Percentiles rank a stretch among this genome's conserved stretches.
These are phyloP conservation scores for Phyllostomus hastatus DNA, from an alignment of 2,113 vertebrate genomes.

Conservation along the genomic window DNA sequence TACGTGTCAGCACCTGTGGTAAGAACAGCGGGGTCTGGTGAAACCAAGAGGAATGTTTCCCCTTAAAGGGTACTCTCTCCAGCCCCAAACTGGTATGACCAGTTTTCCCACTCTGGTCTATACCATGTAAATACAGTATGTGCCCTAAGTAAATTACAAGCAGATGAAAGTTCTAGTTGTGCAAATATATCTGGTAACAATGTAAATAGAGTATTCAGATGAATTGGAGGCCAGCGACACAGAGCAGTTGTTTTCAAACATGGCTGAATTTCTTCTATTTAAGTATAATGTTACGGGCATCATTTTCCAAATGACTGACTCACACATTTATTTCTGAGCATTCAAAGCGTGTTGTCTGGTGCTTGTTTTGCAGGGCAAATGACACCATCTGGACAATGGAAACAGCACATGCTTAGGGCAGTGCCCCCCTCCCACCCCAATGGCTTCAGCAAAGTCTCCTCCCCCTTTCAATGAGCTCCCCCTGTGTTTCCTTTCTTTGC, in stretches of 20 bases:
- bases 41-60: constrained; percentile 17
- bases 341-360: constrained; percentile 23
- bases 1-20: not conserved
- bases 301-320: constrained; percentile 31
- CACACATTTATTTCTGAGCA: constrained; percentile 39
- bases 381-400: constrained; percentile 49
- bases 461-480: not conserved
- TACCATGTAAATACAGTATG: constrained; percentile 62
- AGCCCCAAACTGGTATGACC: constrained; percentile 52
- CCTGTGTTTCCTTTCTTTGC: constrained; percentile 21
- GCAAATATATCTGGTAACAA: constrained; percentile 65
- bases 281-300: not conserved
- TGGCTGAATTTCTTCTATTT: not conserved
- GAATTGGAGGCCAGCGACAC: not conserved
- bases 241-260: constrained; percentile 38
- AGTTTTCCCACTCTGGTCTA: constrained; percentile 54
- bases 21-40: not conserved
- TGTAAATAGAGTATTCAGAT: constrained; percentile 66
- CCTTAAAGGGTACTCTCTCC: not conserved
- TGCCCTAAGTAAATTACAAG: constrained; percentile 61
- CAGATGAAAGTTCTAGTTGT: constrained; percentile 59
- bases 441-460: constrained; percentile 17
- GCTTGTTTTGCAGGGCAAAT: constrained; percentile 48
- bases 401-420: not conserved
- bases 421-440: not conserved